Evolutionary conservation across 2,113 vertebrate species (phyloP), one percentile per base, ranked within the genome.

Genomic region (Leptobrachium ailaonicum): DNA sequence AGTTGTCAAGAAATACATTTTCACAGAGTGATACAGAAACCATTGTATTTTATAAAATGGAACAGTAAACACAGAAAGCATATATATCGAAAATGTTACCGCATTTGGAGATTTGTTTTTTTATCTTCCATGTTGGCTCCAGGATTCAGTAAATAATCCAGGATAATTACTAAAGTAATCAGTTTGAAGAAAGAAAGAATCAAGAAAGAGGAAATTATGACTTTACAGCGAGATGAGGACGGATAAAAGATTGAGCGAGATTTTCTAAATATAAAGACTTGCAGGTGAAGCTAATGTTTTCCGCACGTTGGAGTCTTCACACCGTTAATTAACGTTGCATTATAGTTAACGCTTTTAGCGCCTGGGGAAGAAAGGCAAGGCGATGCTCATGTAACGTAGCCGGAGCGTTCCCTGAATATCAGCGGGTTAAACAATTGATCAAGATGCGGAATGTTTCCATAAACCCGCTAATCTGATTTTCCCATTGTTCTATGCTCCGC

Each of bases 201-300:
- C 64, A 66, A 6, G 64, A 32, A 11, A 42, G 64, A 32, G 32
- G n/a, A 8, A 64, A 64, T 20, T 64, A 4, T 20, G 12, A 20
- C 32, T 32, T 64, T 64, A 64, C 2, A 64, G 14, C 62, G 20
- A 64, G 32, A 32, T 50, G 47, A 2, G 14, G 3, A 14, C 1
- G 14, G 32, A 20, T 64, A 64, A 64, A 64, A 64, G 1, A 64
- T 7, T 2, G 1, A 64, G 20, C n/a, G 20, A 32, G 62, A 64
- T 64, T 20, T 64, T 66, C 56, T 60, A 60, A 66, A 66, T 66
- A 66, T 66, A 66, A 66, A 66, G 40, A 66, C 8, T 66, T 66
- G 64, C 40, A 66, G 64, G 64, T 66, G 40, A 9, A 66, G 64
- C n/a, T 40, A 40, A 66, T 40, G 64, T 66, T 41, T 41, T 41